Base-by-base conservation (phyloP, 2,113 vertebrate genomes). In the Excalfactoria chinensis region DNA sequence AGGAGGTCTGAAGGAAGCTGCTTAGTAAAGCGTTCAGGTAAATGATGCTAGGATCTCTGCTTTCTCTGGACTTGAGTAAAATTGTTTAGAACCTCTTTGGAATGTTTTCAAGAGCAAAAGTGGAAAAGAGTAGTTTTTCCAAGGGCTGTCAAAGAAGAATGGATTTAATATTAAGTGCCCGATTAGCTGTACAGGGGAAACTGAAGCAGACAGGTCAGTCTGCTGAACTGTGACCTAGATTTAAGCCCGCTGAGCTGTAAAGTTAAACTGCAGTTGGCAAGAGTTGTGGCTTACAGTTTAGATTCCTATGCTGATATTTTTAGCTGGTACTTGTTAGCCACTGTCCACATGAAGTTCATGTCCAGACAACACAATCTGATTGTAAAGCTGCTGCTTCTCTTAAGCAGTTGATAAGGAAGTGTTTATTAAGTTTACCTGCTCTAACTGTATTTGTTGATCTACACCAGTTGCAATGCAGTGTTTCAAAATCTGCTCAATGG, bases 161-260 rank as follows among this genome's bases (percentile, higher is more conserved):
- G 26, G n/a, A 41, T 70, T 90, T 80, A 73, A n/a, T 37, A 35
- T 58, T 69, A 41, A 87, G 84, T 72, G 25, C 34, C 19, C 37
- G 41, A 20, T 28, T 90, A 84, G 35, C 84, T 92, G 9, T 60
- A 7, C 34, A 48, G 16, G 22, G 22, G 30, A 56, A 74, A 32
- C 49, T 82, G 71, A 59, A 70, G 28, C 71, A 93, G 93, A 30
- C 70, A 67, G 51, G 55, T 60, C 78, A 41, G 20, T 58, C 87
- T 89, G 0, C 81, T 35, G 41, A 79, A 82, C 66, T 44, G n/a
- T 91, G 63, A 46, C 30, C 6, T 46, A 51, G 43, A 60, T 84
- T 63, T 70, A 90, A 94, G 58, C 21, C n/a, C 73, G 26, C 14
- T 84, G 22, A 7, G 3, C 25, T 88, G 12, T 55, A 60, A 51